Conservation (phyloP, 2,113 vertebrate species). For the Passer domesticus region DNA sequence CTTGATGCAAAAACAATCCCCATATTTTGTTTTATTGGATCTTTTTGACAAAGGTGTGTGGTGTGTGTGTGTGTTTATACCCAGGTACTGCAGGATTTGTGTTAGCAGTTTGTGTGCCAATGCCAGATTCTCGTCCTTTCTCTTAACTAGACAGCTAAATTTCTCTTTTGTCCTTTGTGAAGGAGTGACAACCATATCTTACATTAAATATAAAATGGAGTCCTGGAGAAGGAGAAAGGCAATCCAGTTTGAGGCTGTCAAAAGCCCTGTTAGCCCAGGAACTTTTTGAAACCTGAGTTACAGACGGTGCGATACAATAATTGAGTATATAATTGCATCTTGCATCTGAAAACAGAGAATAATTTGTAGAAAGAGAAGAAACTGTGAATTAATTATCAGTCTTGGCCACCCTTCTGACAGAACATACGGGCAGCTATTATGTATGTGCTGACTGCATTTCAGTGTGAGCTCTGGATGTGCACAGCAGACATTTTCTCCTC, state of each 20-base stretch:
- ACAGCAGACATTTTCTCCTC: slow-evolving; percentile 44
- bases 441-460: background rate
- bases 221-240: background rate
- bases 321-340: background rate
- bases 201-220: slow-evolving; percentile 58
- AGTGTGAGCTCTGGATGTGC: background rate
- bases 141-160: background rate
- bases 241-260: background rate
- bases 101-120: background rate
- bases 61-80: background rate
- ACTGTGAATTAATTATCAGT: background rate
- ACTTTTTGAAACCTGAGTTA: background rate
- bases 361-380: background rate
- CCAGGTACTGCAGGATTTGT: background rate
- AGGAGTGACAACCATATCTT: slow-evolving; percentile 30
- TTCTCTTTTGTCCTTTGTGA: slow-evolving; percentile 27
- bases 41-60: background rate
- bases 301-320: rapidly evolving
- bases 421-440: background rate
- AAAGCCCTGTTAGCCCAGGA: background rate
- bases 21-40: background rate
- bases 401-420: background rate
- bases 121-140: background rate
- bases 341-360: background rate
- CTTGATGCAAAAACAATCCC: background rate